Conservation (phyloP, 2,113 vertebrate species). For the Dicrurus megarhynchus region DNA sequence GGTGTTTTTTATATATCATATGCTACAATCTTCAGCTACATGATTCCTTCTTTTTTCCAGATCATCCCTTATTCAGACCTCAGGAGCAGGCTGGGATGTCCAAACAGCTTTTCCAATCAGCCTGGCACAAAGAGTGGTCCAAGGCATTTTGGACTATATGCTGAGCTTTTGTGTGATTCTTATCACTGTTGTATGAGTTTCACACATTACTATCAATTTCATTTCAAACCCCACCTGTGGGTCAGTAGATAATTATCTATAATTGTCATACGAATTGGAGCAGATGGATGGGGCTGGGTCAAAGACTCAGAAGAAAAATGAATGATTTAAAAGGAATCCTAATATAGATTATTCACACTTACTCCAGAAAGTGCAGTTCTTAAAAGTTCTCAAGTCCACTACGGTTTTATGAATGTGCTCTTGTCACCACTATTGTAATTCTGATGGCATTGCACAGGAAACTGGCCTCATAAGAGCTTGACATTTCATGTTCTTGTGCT, state of each 20-base stretch:
- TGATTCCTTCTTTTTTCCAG: background rate
- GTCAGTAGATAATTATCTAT: background rate
- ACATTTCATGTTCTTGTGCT: background rate
- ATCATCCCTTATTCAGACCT: background rate
- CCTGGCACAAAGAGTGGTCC: background rate
- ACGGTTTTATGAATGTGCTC: background rate
- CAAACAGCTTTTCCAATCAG: background rate
- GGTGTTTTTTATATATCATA: background rate
- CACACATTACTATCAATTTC: background rate
- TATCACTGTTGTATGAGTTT: background rate
- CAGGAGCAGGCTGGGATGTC: background rate
- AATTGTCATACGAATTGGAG: background rate
- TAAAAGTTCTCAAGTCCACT: background rate
- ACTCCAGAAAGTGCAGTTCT: background rate
- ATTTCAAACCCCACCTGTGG: background rate
- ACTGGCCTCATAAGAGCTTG: background rate
- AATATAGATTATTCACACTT: background rate
- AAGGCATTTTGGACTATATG: background rate
- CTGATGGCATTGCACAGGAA: background rate
- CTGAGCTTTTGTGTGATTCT: background rate
- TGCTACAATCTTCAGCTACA: background rate
- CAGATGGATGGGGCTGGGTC: background rate
- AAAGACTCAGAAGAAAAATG: background rate
- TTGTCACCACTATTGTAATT: background rate
- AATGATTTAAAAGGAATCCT: background rate